Base-by-base conservation (phyloP, 2,888 invertebrate genomes). In the Meganola albula region DNA sequence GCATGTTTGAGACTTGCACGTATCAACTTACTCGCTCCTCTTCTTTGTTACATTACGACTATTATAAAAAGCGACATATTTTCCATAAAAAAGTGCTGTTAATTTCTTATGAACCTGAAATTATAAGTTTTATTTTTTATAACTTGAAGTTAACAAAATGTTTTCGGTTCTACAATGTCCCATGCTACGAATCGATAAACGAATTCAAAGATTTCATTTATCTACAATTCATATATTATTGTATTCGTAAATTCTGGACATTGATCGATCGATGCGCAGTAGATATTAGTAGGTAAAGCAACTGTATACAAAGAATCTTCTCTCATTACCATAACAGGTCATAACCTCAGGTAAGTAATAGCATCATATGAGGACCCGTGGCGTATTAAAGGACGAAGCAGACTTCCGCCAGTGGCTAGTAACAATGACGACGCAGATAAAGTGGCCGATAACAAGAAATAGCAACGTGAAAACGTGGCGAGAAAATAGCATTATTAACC, bases 401-500 rank as follows among this genome's bases (percentile, higher is more conserved):
- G 68, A 70, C 64, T 65, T 74, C 63, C 65, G 64, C 66, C 72
- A 77, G 73, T 77, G 82, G 77, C 77, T 74, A 83, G 72, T 77
- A 77, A 79, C 77, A 82, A 78, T 80, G 84, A 82, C 78, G 79
- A 74, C 74, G 75, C 69, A 75, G 84, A 80, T 84, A 75, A 83
- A 79, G 74, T 71, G 73, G 74, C 76, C 78, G 83, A 84, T 82
- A 83, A 78, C 74, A 71, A 75, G 75, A 78, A 83, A 84, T 82
- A 80, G 83, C 79, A 73, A 79, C 74, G 84, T 78, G 83, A 84
- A 83, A 82, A 84, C 75, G 83, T 80, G 79, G 79, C 78, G 82
- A 83, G 85, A 85, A 86, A 86, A 86, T 85, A 78, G 79, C 85
- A 85, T 85, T 86, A 86, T 86, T 85, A 86, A 85, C 85, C 86